Percentiles rank a stretch among this genome's conserved stretches.
These are phyloP conservation scores for Microctenopoma steveboyesi DNA, from an alignment of 2,797 vertebrate species.

Conservation along the genomic window DNA sequence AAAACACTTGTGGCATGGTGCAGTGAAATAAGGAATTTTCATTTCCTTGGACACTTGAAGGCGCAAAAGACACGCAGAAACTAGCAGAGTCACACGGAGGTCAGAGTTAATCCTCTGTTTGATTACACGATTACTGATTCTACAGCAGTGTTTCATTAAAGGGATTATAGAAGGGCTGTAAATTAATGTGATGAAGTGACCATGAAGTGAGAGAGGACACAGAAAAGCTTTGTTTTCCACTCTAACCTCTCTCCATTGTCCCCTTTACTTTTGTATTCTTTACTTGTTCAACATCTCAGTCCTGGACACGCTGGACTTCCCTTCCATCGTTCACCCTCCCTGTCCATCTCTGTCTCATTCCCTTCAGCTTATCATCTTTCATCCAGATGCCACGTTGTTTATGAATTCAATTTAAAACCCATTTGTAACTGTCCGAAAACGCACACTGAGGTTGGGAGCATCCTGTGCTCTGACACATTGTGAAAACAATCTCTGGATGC, in stretches of 20 bases:
- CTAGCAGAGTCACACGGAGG: conserved; percentile 12
- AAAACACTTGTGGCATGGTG: conserved; percentile 47
- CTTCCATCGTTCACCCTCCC: neutral
- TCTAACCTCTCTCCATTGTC: neutral
- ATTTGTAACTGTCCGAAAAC: conserved; percentile 55
- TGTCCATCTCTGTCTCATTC: neutral
- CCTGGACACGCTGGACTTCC: conserved; percentile 1
- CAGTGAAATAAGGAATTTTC: conserved; percentile 42
- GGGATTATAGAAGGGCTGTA: neutral
- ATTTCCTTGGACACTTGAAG: conserved; percentile 25
- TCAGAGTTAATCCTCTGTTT: conserved; percentile 17
- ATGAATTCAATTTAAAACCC: conserved; percentile 63
- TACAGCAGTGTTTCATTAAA: conserved; percentile 21
- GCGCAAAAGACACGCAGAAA: conserved; percentile 28
- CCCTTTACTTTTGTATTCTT: conserved; percentile 3
- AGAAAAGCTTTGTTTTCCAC: conserved; percentile 6
- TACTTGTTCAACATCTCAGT: neutral
- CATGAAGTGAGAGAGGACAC: neutral
- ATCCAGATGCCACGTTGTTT: conserved; percentile 68
- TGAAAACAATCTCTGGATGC: conserved; percentile 38
- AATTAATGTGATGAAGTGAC: conserved; percentile 12
- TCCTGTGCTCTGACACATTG: conserved; percentile 34
- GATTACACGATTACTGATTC: conserved; percentile 1
- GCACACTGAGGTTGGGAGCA: conserved; percentile 31
- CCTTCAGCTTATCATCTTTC: conserved; percentile 54